Conservation (phyloP, 2,113 vertebrate species). For the Tapirus terrestris region DNA sequence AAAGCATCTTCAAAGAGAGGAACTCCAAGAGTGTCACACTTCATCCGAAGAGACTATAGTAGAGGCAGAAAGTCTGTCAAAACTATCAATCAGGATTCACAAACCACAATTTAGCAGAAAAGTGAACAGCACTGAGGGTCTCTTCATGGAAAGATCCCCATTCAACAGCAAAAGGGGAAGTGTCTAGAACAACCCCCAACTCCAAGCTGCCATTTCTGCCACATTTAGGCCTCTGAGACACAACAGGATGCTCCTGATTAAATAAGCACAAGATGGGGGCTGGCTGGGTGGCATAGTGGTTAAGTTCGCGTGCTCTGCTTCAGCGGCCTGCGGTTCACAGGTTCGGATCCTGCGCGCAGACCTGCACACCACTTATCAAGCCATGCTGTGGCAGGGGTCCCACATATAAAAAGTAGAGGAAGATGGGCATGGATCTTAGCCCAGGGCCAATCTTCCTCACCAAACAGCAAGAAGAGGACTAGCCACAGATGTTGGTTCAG, state of each 20-base stretch:
- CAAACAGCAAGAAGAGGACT: too few species aligned
- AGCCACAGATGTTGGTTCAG: too few species aligned
- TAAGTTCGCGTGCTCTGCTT: too few species aligned
- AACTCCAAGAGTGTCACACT: constrained; percentile 2
- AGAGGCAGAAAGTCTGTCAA: constrained; percentile 48
- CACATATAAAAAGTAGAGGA: too few species aligned
- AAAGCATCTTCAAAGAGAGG: constrained; percentile 68
- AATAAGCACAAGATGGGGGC: background rate
- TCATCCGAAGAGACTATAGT: constrained; percentile 22
- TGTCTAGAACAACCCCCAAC: background rate
- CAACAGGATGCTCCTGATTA: background rate
- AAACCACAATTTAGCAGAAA: constrained; percentile 12
- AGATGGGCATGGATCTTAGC: too few species aligned
- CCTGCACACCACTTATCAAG: too few species aligned
- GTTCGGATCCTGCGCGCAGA: too few species aligned
- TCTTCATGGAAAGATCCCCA: background rate
- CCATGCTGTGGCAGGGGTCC: too few species aligned
- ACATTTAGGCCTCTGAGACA: background rate
- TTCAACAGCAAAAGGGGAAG: background rate
- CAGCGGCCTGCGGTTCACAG: too few species aligned
- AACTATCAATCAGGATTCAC: constrained; percentile 20
- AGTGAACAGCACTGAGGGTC: background rate
- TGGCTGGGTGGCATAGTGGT: too few species aligned
- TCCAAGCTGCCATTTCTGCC: background rate
- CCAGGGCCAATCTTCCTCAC: too few species aligned